Evolutionary conservation across 2,888 invertebrate genomes (phyloP).

Genomic region (Cabera pusaria): DNA sequence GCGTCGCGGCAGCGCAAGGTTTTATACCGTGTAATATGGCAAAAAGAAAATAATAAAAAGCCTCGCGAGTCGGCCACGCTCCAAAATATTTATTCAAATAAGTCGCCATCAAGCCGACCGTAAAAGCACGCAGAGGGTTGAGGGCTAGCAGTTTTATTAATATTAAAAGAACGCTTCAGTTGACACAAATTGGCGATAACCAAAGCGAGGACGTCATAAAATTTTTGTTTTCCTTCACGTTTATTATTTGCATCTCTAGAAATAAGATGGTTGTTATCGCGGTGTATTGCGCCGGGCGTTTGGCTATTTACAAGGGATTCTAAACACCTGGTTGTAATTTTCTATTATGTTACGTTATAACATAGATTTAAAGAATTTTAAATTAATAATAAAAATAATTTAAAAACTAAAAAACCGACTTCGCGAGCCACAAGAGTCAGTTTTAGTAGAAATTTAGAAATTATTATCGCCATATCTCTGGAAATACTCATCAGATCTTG

Average conservation of each 20-base stretch:
- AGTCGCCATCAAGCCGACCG: slow-evolving; percentile 78
- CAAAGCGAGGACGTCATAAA: slow-evolving; percentile 69
- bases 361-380: no score
- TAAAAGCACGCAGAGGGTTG: slow-evolving; percentile 77
- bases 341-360: no score
- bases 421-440: no score
- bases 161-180: slow-evolving; percentile 81
- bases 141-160: slow-evolving; percentile 78
- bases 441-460: no score
- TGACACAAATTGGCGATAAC: slow-evolving; percentile 81
- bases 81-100: slow-evolving; percentile 81
- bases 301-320: slow-evolving; percentile 3
- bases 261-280: slow-evolving; percentile 43
- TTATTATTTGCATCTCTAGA: slow-evolving; percentile 53
- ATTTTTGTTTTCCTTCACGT: slow-evolving; percentile 57
- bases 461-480: no score
- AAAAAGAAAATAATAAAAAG: slow-evolving; percentile 65
- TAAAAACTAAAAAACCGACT: no score
- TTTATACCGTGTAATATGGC: slow-evolving; percentile 33
- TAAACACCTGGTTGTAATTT: no score
- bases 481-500: no score
- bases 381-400: no score
- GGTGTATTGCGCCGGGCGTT: slow-evolving; percentile 18
- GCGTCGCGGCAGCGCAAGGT: slow-evolving; percentile 23
- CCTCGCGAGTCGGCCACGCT: slow-evolving; percentile 53